phyloP scores from a whole-genome alignment of 2,113 vertebrate species.

The Struthidea cinerea region DNA sequence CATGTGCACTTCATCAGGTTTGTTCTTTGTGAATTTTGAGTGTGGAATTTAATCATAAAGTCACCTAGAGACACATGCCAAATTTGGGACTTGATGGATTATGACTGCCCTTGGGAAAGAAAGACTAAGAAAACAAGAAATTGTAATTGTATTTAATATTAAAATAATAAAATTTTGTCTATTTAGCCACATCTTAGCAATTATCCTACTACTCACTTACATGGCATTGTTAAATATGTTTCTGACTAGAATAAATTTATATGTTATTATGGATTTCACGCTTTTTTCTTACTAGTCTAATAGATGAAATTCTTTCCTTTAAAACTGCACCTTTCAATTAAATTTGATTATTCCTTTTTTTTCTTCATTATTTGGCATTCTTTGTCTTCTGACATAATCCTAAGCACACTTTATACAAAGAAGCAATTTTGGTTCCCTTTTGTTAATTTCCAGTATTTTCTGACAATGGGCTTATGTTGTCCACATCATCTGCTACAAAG shows the following conservation, averaged over 20 bases:
- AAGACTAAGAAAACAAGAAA: neutral
- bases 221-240: neutral
- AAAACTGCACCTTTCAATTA: neutral
- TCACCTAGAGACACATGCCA: neutral
- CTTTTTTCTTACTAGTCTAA: neutral
- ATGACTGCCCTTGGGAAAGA: neutral
- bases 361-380: neutral
- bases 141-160: neutral
- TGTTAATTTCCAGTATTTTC: neutral
- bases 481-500: slow-evolving; percentile 22
- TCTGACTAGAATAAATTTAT: neutral
- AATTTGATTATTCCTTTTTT: neutral
- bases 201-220: neutral
- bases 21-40: slow-evolving; percentile 17
- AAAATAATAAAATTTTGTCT: neutral
- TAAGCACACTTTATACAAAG: neutral
- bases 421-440: neutral
- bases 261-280: neutral
- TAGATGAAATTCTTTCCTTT: neutral
- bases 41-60: slow-evolving; percentile 11
- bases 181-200: neutral
- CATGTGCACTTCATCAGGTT: slow-evolving; percentile 39
- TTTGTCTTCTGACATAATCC: neutral
- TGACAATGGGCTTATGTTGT: slow-evolving; percentile 35
- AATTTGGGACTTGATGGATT: neutral